Evolutionary conservation across 1,140 invertebrate species (phyloP).

Genomic region (Pogonomyrmex californicus): DNA sequence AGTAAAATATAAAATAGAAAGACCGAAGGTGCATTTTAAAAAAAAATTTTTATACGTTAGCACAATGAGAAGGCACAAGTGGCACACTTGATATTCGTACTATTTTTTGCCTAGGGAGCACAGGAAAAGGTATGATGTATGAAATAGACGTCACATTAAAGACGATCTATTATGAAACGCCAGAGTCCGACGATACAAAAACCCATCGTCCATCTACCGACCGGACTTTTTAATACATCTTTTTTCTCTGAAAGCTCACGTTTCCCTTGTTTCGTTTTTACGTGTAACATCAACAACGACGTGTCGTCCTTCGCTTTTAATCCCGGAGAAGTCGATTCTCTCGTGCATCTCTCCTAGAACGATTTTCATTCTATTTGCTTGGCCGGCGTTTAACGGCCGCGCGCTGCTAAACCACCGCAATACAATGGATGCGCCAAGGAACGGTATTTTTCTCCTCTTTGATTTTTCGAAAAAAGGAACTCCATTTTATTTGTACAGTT

Average conservation of each 20-base stretch:
- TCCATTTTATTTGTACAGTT: constrained; percentile 59
- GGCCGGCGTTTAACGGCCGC: constrained; percentile 52
- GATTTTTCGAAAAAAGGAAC: constrained; percentile 61
- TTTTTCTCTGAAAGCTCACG: constrained; percentile 45
- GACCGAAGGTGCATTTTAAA: background rate
- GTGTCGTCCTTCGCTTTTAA: constrained; percentile 57
- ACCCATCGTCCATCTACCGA: constrained; percentile 41
- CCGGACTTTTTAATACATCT: constrained; percentile 40
- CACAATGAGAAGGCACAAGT: background rate
- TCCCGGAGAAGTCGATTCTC: constrained; percentile 46
- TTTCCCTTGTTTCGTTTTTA: constrained; percentile 51
- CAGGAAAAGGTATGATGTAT: constrained; percentile 36
- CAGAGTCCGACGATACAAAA: constrained; percentile 33
- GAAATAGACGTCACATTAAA: constrained; percentile 57
- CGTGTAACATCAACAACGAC: constrained; percentile 54
- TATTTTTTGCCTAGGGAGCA: constrained; percentile 14
- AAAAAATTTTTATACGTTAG: background rate
- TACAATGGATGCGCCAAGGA: constrained; percentile 48
- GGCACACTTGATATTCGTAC: background rate
- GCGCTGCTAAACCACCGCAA: constrained; percentile 45
- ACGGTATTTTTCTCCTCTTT: constrained; percentile 58
- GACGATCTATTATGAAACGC: constrained; percentile 46
- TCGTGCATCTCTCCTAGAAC: constrained; percentile 24
- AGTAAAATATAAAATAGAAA: too few relatives aligned
- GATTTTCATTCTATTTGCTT: constrained; percentile 65